These are phyloP conservation scores for Pampusana beccarii DNA, from an alignment of 2,113 vertebrate genomes.

Conservation along the genomic window DNA sequence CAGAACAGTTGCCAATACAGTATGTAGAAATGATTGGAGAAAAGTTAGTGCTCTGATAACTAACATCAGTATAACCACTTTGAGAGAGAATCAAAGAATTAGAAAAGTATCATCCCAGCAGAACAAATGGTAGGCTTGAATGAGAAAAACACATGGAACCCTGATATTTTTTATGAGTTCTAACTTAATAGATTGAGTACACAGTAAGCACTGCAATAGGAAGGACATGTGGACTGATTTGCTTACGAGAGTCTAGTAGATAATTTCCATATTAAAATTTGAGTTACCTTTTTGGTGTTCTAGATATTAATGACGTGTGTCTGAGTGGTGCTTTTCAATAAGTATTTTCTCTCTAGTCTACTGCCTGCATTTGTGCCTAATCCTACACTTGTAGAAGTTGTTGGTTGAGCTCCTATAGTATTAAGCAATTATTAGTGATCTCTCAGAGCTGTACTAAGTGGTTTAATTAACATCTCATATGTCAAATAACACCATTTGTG, in stretches of 20 bases:
- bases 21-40: background rate
- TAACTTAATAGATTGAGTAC: background rate
- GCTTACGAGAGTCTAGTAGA: background rate
- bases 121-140: background rate
- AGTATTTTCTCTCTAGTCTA: background rate
- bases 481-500: background rate
- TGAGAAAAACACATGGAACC: background rate
- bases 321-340: background rate
- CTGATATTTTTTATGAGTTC: background rate
- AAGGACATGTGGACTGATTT: background rate
- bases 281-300: background rate
- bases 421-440: background rate
- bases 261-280: background rate
- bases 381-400: background rate
- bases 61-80: background rate
- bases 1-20: background rate
- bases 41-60: background rate
- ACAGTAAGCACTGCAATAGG: background rate
- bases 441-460: background rate
- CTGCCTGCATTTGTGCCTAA: background rate
- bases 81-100: background rate
- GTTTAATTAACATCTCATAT: background rate
- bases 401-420: background rate
- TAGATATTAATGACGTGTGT: background rate
- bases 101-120: background rate